A percentile compares a stretch with the other conserved stretches of the same genome.
Evolutionary conservation across 1,140 invertebrate species (phyloP).

Genomic region (Radopholus similis): DNA sequence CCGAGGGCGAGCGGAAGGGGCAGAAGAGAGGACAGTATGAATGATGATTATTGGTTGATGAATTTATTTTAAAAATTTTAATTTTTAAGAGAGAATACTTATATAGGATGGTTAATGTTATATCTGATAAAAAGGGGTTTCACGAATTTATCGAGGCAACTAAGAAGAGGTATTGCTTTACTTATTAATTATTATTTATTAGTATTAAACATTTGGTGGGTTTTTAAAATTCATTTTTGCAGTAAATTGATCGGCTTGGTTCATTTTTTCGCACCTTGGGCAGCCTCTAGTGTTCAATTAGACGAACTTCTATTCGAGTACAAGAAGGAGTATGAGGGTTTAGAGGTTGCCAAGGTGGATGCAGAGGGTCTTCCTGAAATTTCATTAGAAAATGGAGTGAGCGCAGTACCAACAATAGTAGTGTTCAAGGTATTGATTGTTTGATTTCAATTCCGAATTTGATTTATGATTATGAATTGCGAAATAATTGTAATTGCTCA

Average conservation of each 20-base stretch:
- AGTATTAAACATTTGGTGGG: neutral
- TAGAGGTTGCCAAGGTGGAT: constrained; percentile 40
- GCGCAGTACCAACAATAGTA: constrained; percentile 50
- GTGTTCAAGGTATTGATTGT: constrained; percentile 45
- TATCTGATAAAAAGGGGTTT: neutral
- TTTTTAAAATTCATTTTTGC: neutral
- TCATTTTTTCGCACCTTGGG: constrained; percentile 36
- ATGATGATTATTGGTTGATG: neutral
- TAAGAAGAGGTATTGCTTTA: neutral
- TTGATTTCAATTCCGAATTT: constrained; percentile 10
- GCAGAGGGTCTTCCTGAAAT: constrained; percentile 48
- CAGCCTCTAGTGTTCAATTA: constrained; percentile 26
- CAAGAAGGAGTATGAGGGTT: constrained; percentile 20
- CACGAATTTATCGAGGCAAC: neutral
- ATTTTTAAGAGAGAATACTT: neutral
- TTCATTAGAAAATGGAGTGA: constrained; percentile 34
- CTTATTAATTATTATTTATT: neutral
- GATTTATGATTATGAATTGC: neutral
- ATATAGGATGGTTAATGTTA: neutral
- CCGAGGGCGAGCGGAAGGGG: no score
- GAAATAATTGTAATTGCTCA: neutral
- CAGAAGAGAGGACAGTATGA: no score
- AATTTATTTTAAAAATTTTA: neutral
- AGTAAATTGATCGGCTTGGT: constrained; percentile 27
- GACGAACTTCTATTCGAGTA: constrained; percentile 41